phyloP scores from a whole-genome alignment of 2,113 vertebrate genomes.

The Clarias magur region DNA sequence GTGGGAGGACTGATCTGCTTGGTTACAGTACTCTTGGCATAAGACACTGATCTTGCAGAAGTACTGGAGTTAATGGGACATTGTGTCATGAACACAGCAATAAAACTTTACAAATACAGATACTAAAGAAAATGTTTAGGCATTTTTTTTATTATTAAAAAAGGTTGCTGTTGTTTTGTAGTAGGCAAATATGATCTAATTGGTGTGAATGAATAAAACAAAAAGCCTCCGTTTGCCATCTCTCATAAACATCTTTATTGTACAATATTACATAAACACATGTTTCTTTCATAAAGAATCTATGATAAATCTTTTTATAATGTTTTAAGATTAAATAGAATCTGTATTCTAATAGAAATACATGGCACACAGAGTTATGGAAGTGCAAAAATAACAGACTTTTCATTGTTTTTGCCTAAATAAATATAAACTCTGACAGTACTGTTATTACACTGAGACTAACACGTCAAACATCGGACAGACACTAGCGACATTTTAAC shows the following conservation, averaged over 20 bases:
- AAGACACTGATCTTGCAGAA: too few relatives aligned
- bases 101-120: background rate
- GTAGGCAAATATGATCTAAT: background rate
- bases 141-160: background rate
- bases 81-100: background rate
- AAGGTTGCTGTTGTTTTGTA: background rate
- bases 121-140: background rate
- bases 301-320: background rate
- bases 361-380: background rate
- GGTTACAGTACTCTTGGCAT: too few relatives aligned
- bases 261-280: background rate
- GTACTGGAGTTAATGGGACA: background rate
- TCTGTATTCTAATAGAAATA: background rate
- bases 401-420: background rate
- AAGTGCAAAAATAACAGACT: conserved; percentile 11
- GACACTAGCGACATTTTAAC: background rate
- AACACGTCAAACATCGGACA: background rate
- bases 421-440: conserved; percentile 1
- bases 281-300: background rate
- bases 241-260: conserved; percentile 1
- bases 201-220: background rate
- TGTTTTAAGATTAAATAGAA: background rate
- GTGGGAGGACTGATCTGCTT: too few relatives aligned
- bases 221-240: background rate
- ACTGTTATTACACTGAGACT: background rate